Conservation (phyloP, 2,888 invertebrate genomes). For the Nomada fucata region DNA sequence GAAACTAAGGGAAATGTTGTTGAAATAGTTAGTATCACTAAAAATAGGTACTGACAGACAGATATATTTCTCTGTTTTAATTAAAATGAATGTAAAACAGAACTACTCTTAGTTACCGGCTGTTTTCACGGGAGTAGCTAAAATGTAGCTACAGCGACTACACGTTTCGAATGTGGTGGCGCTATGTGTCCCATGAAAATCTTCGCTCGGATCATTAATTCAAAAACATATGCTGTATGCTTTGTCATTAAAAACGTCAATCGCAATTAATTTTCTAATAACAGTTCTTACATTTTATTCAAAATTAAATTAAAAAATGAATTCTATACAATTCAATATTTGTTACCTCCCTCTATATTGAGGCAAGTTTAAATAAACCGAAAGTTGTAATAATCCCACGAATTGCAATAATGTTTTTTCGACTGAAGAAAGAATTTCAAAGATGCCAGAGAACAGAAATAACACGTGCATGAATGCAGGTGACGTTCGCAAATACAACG, state of each 20-base stretch:
- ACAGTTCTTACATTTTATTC: not conserved
- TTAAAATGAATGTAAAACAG: constrained; percentile 1
- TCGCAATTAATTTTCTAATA: not conserved
- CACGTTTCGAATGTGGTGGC: constrained; percentile 22
- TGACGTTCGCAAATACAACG: constrained; percentile 51
- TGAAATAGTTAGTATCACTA: not conserved
- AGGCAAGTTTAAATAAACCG: not conserved
- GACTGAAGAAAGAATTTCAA: not conserved
- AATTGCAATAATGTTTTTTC: not conserved
- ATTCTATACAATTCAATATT: not conserved
- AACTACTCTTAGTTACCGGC: constrained; percentile 44
- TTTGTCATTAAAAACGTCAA: constrained; percentile 3
- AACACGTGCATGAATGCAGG: constrained; percentile 35
- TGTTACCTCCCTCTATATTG: not conserved
- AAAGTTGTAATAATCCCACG: not conserved
- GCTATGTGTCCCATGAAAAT: constrained; percentile 28
- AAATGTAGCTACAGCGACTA: constrained; percentile 19
- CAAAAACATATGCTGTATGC: constrained; percentile 1
- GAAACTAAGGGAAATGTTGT: not conserved
- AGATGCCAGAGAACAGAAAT: constrained; percentile 20
- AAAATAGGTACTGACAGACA: not conserved
- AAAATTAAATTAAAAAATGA: not conserved
- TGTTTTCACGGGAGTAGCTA: constrained; percentile 17
- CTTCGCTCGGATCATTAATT: constrained; percentile 19
- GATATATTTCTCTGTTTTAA: not conserved